phyloP scores from a whole-genome alignment of 2,797 vertebrate genomes.

The Benthosema pterotum region DNA sequence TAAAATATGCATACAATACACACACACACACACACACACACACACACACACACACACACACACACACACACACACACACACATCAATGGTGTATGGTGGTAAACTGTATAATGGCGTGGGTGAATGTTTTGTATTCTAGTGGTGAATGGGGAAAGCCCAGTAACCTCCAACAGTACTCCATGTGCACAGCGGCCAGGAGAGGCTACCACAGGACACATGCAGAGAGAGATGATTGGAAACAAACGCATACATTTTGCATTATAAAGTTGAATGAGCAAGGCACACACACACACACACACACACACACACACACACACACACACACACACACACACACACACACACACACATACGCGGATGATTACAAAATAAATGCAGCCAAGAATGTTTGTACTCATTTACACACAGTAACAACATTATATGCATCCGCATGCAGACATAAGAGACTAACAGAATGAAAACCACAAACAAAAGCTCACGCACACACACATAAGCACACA shows the following conservation, averaged over 20 bases:
- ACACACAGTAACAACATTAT: background rate
- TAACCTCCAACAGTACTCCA: constrained; percentile 70
- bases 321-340: constrained; percentile 29
- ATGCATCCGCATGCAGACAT: constrained; percentile 11
- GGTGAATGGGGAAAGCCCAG: constrained; percentile 76
- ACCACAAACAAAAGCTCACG: background rate
- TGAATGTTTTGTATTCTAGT: constrained; percentile 69
- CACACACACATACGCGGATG: constrained; percentile 27
- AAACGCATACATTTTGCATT: constrained; percentile 18
- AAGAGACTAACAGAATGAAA: background rate
- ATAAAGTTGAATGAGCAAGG: background rate
- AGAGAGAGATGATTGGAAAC: constrained; percentile 54
- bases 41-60: constrained; percentile 35
- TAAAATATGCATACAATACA: constrained; percentile 15
- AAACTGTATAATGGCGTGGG: constrained; percentile 52
- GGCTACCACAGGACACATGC: constrained; percentile 54
- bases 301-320: constrained; percentile 13
- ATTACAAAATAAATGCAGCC: constrained; percentile 26
- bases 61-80: constrained; percentile 30
- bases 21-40: constrained; percentile 33
- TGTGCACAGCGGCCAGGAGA: constrained; percentile 65
- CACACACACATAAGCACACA: constrained; percentile 5
- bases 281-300: constrained; percentile 27
- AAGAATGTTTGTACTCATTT: background rate
- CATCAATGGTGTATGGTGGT: constrained; percentile 46